These are phyloP conservation scores for Craniophora ligustri DNA, from an alignment of 2,888 invertebrate species.

Conservation along the genomic window DNA sequence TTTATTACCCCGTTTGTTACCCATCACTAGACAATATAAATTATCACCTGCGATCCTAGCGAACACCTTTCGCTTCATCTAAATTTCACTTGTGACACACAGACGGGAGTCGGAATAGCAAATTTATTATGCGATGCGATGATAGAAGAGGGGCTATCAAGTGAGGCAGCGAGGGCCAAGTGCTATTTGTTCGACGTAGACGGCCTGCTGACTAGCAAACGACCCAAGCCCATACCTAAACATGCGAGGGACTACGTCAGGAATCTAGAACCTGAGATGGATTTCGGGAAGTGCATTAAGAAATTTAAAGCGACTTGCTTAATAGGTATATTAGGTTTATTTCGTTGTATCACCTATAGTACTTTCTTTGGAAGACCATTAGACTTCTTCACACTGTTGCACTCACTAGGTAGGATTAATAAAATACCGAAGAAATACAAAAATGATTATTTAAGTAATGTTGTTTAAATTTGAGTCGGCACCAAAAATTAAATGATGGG, in stretches of 20 bases:
- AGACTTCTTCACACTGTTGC: neutral
- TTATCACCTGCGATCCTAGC: too few relatives aligned
- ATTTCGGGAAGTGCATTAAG: slow-evolving; percentile 92
- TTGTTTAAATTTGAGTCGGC: too few relatives aligned
- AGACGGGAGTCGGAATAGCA: slow-evolving; percentile 97
- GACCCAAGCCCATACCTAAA: slow-evolving; percentile 89
- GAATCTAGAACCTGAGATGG: slow-evolving; percentile 91
- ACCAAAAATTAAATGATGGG: too few relatives aligned
- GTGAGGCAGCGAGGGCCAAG: slow-evolving; percentile 91
- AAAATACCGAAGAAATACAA: too few relatives aligned
- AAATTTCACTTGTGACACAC: slow-evolving; percentile 8
- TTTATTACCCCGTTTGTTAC: too few relatives aligned
- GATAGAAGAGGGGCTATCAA: slow-evolving; percentile 88
- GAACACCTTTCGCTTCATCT: too few relatives aligned
- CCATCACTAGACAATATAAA: too few relatives aligned
- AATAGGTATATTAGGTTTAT: slow-evolving; percentile 90
- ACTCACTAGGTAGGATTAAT: too few relatives aligned
- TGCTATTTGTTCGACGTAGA: slow-evolving; percentile 98
- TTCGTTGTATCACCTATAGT: neutral
- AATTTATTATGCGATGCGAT: slow-evolving; percentile 95
- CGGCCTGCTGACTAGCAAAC: slow-evolving; percentile 92
- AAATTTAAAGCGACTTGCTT: slow-evolving; percentile 94
- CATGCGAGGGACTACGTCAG: slow-evolving; percentile 91
- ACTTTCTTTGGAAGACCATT: neutral
- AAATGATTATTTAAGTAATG: too few relatives aligned